phyloP scores from a whole-genome alignment of 2,888 invertebrate genomes.

The Digitonthophagus gazella region DNA sequence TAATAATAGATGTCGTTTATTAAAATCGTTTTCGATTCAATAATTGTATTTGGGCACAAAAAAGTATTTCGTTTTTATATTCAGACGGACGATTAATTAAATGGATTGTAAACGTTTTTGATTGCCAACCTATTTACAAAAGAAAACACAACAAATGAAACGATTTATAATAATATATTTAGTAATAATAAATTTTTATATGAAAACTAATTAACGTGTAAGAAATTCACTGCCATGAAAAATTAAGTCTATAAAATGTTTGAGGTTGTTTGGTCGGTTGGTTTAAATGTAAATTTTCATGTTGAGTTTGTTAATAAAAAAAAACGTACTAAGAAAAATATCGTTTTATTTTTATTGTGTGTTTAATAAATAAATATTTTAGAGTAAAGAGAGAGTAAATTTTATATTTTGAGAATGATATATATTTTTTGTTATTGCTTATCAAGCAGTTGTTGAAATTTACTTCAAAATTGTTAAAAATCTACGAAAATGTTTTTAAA shows the following conservation, averaged over 20 bases:
- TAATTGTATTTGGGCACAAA: background rate
- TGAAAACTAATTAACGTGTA: background rate
- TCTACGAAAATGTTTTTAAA: too few species aligned
- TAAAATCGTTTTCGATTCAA: background rate
- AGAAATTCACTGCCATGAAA: background rate
- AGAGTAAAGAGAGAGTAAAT: too few species aligned
- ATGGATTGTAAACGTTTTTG: background rate
- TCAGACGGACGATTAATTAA: background rate
- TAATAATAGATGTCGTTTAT: too few species aligned
- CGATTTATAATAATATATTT: background rate
- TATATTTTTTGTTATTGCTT: too few species aligned
- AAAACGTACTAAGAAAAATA: too few species aligned
- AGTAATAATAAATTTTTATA: background rate
- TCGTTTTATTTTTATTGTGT: too few species aligned
- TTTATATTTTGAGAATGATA: too few species aligned
- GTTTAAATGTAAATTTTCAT: background rate
- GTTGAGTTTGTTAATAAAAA: background rate
- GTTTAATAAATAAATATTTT: too few species aligned
- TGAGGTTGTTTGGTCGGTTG: background rate
- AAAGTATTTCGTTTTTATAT: background rate
- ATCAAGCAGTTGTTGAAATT: too few species aligned
- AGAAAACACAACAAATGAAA: background rate
- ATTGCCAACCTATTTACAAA: background rate
- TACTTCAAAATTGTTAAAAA: too few species aligned
- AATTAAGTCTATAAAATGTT: background rate